Conservation (phyloP, 2,113 vertebrate species). For the Stegastes partitus region DNA sequence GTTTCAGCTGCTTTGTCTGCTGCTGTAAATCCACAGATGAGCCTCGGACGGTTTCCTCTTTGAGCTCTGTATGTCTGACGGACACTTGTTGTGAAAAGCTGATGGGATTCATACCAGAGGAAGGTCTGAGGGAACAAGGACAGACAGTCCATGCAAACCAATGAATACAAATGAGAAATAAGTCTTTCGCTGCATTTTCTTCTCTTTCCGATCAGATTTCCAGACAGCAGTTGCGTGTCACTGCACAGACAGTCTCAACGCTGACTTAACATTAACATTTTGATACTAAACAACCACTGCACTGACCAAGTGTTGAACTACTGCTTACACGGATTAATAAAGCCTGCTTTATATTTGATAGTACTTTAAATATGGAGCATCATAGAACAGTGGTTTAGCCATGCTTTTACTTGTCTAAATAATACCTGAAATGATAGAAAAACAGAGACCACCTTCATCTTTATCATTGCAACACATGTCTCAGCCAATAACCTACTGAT, state of each 20-base stretch:
- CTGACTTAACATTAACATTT: constrained; percentile 30
- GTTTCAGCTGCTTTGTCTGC: background rate
- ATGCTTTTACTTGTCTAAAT: background rate
- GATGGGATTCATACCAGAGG: constrained; percentile 52
- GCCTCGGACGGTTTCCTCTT: constrained; percentile 3
- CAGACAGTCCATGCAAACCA: constrained; percentile 52
- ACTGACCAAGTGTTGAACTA: background rate
- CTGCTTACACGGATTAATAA: background rate
- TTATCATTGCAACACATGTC: background rate
- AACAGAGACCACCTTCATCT: background rate
- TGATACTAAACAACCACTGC: constrained; percentile 8
- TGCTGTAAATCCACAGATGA: constrained; percentile 23
- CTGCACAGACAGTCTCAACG: too few relatives aligned
- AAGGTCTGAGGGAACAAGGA: constrained; percentile 32
- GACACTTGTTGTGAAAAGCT: constrained; percentile 49
- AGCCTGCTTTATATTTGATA: background rate
- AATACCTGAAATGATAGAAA: background rate
- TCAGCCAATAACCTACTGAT: background rate
- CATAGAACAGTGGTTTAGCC: background rate
- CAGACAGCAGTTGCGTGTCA: constrained; percentile 31
- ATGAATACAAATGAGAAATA: constrained; percentile 75
- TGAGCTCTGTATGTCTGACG: constrained; percentile 34
- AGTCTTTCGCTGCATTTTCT: constrained; percentile 20
- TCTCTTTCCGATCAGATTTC: constrained; percentile 48
- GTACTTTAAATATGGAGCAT: background rate